Conservation (phyloP, 2,113 vertebrate species). For the Hippocampus barbouri region DNA sequence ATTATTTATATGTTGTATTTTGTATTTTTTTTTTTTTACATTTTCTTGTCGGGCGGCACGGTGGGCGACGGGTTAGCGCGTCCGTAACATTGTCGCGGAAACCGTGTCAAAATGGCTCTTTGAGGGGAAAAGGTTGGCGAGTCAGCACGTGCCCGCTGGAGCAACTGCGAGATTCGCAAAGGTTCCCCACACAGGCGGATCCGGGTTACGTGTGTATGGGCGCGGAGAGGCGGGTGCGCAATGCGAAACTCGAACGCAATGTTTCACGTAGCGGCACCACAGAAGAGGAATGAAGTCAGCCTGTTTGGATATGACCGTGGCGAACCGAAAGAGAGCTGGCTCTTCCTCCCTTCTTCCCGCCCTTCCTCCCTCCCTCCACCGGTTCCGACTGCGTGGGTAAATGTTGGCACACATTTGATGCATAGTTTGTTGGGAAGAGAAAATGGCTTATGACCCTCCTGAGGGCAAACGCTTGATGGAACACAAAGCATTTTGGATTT, state of each 20-base stretch:
- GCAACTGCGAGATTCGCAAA: neutral
- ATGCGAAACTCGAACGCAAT: neutral
- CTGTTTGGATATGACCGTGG: neutral
- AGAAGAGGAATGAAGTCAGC: conserved; percentile 24
- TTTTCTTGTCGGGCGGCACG: no score
- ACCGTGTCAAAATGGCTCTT: no score
- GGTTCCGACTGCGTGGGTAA: no score
- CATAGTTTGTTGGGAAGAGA: neutral
- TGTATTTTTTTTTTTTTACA: no score
- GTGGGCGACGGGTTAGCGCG: no score
- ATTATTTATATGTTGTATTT: no score
- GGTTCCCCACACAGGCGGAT: neutral
- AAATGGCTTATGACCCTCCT: neutral
- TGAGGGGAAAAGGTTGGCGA: no score
- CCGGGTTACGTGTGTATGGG: neutral
- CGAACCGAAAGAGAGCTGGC: neutral
- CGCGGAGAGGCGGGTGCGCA: neutral
- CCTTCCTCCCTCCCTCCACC: no score
- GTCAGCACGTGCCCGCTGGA: neutral
- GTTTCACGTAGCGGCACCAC: neutral
- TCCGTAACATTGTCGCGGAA: no score
- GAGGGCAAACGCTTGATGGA: neutral
- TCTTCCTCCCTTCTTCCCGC: neutral
- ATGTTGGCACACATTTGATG: neutral
- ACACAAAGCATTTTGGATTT: neutral